Conservation (phyloP, 2,888 invertebrate species). For the Dryadula phaetusa region DNA sequence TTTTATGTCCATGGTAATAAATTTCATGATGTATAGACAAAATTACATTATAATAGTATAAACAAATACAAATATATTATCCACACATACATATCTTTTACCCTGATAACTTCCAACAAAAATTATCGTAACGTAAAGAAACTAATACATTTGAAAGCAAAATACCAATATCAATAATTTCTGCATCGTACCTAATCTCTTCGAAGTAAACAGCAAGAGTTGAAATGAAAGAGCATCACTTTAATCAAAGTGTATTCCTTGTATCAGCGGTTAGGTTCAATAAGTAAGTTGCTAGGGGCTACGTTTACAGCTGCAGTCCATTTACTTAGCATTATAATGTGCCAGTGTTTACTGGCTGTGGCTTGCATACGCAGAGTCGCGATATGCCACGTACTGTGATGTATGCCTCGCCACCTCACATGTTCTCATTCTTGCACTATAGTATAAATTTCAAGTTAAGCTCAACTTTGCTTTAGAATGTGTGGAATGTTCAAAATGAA, state of each 20-base stretch:
- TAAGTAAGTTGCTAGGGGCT: constrained; percentile 40
- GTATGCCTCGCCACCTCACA: constrained; percentile 70
- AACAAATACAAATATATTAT: no score
- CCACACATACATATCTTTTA: background rate
- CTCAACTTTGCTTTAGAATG: constrained; percentile 71
- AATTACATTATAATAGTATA: no score
- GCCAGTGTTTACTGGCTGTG: constrained; percentile 46
- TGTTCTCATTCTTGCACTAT: constrained; percentile 72
- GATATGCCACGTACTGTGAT: constrained; percentile 77
- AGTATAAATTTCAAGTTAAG: constrained; percentile 77
- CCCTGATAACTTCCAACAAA: background rate
- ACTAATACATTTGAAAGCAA: background rate
- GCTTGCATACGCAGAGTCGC: constrained; percentile 66
- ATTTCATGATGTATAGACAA: no score
- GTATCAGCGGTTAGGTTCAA: constrained; percentile 40
- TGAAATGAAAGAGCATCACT: constrained; percentile 22
- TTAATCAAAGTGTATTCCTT: constrained; percentile 33
- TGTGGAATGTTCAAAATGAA: constrained; percentile 70
- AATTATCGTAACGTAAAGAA: background rate
- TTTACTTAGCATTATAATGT: constrained; percentile 49
- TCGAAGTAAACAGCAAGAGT: constrained; percentile 12
- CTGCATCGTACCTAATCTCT: constrained; percentile 5
- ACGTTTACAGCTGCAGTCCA: constrained; percentile 37
- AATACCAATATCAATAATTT: constrained; percentile 26
- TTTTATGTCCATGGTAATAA: no score